These are phyloP conservation scores for Plagiodera versicolora DNA, from an alignment of 2,888 invertebrate genomes.

Conservation along the genomic window DNA sequence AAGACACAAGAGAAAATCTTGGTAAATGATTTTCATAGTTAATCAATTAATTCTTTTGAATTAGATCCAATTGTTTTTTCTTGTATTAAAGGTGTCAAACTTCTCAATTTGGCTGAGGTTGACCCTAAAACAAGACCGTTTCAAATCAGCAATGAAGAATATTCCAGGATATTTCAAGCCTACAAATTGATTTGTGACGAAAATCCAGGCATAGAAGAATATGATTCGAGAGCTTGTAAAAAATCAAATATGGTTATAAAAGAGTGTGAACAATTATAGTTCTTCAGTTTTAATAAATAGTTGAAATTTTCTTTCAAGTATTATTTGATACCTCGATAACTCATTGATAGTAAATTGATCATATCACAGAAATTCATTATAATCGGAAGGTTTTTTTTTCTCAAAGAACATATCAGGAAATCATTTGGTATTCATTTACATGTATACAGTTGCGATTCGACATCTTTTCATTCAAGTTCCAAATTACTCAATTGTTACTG, in stretches of 20 bases:
- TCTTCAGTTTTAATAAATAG: neutral
- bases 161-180: slow-evolving; percentile 73
- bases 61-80: neutral
- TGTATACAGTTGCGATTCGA: too few species aligned
- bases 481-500: too few species aligned
- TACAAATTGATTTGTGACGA: slow-evolving; percentile 73
- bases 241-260: slow-evolving; percentile 1
- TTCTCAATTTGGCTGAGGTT: slow-evolving; percentile 73
- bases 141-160: slow-evolving; percentile 77
- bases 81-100: slow-evolving; percentile 49
- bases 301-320: too few species aligned
- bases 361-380: too few species aligned
- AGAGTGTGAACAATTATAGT: neutral
- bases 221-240: slow-evolving; percentile 67
- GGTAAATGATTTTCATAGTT: slow-evolving; percentile 50
- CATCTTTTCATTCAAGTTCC: too few species aligned
- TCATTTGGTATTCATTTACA: too few species aligned
- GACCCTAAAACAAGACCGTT: slow-evolving; percentile 70
- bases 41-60: too few species aligned
- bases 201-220: slow-evolving; percentile 66
- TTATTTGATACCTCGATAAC: neutral
- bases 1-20: slow-evolving; percentile 65
- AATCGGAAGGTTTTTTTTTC: too few species aligned
- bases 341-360: too few species aligned
- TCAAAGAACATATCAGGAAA: too few species aligned